Percentiles rank a stretch among this genome's conserved stretches.
Evolutionary conservation across 2,113 vertebrate genomes (phyloP).

Genomic region (Malurus alboscapulatus): DNA sequence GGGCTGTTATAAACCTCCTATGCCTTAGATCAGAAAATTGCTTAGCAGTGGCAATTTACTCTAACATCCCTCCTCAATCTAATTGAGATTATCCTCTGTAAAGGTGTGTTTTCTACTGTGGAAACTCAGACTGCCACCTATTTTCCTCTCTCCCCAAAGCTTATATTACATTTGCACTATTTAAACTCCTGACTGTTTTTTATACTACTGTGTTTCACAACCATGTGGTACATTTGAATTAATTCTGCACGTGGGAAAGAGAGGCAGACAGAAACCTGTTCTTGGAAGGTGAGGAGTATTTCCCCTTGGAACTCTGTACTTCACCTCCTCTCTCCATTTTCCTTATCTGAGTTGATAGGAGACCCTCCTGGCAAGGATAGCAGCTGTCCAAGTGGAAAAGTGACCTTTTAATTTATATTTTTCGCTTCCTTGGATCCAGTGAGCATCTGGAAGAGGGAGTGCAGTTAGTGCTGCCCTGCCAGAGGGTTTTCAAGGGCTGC

Average conservation of each 20-base stretch:
- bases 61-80: neutral
- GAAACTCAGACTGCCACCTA: neutral
- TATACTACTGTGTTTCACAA: neutral
- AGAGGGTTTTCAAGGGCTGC: neutral
- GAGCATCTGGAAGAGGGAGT: neutral
- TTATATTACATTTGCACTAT: neutral
- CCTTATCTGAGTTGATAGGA: neutral
- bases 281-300: neutral
- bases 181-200: neutral
- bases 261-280: neutral
- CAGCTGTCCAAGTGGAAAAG: neutral
- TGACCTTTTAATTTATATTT: neutral
- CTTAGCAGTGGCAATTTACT: neutral
- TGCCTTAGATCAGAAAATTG: neutral
- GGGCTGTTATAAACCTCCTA: neutral
- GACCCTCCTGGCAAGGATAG: neutral
- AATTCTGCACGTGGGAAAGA: neutral
- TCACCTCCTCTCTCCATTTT: neutral
- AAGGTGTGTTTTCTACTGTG: neutral
- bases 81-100: neutral
- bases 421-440: neutral
- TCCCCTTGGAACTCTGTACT: neutral
- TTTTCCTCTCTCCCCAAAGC: neutral
- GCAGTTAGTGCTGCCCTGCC: neutral
- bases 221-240: neutral